Conservation (phyloP, 2,797 vertebrate genomes). For the Eulemur coronatus region DNA sequence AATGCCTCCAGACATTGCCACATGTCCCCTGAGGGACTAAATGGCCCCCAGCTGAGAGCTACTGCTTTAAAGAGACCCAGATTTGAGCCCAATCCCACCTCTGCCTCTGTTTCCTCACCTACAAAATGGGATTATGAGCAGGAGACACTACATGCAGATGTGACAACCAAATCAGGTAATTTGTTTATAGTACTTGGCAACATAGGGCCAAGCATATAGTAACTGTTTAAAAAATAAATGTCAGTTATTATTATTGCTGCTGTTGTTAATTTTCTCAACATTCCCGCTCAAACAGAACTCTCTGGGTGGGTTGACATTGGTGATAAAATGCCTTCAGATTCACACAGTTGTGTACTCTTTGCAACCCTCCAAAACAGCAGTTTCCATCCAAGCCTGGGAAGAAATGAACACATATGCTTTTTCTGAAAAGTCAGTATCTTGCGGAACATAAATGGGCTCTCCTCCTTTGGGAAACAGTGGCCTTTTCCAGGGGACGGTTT, state of each 20-base stretch:
- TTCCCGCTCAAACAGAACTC: neutral
- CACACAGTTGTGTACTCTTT: neutral
- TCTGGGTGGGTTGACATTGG: neutral
- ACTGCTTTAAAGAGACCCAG: neutral
- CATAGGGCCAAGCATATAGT: neutral
- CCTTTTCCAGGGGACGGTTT: constrained; percentile 85
- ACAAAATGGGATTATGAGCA: neutral
- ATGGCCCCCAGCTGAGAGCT: neutral
- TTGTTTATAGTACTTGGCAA: neutral
- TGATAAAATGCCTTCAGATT: neutral
- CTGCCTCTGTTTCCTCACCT: neutral
- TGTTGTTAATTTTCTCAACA: neutral
- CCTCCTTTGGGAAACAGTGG: constrained; percentile 80
- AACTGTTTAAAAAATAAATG: neutral
- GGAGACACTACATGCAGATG: neutral
- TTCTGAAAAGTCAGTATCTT: constrained; percentile 70
- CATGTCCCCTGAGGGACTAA: neutral
- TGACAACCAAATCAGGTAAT: neutral
- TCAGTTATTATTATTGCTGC: neutral
- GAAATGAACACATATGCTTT: constrained; percentile 52
- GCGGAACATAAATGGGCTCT: constrained; percentile 74
- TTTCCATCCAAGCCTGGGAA: constrained; percentile 8
- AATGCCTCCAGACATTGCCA: neutral
- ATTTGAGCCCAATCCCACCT: neutral
- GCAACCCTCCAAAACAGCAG: constrained; percentile 21